A percentile compares a stretch with the other conserved stretches of the same genome.
phyloP scores from a whole-genome alignment of 2,797 vertebrate species.

The Falco columbarius region DNA sequence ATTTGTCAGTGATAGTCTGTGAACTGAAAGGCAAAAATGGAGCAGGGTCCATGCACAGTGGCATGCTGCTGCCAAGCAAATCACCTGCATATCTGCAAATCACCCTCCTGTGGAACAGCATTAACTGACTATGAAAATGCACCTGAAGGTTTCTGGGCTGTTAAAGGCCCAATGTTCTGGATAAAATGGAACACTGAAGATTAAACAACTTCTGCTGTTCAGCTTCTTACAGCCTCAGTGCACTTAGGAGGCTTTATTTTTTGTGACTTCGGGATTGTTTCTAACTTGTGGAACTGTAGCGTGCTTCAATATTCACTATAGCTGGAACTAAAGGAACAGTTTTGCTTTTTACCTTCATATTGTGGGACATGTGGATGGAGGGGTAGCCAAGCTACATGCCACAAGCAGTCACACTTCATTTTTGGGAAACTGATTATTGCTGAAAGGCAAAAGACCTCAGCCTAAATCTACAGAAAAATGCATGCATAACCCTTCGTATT shows the following conservation, averaged over 20 bases:
- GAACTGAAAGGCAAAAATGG: neutral
- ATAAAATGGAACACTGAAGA: slow-evolving; percentile 36
- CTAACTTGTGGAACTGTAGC: neutral
- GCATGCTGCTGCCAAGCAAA: neutral
- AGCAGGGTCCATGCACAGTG: neutral
- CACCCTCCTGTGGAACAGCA: neutral
- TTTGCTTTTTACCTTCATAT: neutral
- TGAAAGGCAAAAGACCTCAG: neutral
- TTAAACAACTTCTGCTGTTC: neutral
- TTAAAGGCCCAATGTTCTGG: slow-evolving; percentile 24
- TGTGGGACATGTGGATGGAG: neutral
- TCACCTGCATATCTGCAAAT: neutral
- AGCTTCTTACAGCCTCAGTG: neutral
- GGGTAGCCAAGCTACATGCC: neutral
- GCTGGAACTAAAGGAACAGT: neutral
- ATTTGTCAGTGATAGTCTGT: neutral
- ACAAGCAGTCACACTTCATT: neutral
- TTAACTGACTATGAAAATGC: neutral
- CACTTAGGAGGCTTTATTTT: neutral
- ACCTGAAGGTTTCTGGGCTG: slow-evolving; percentile 40
- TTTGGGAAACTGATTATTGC: neutral
- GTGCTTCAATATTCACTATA: neutral
- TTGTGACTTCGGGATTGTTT: neutral
- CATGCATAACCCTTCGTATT: neutral
- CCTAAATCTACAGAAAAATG: neutral